A percentile compares a stretch with the other conserved stretches of the same genome.
Evolutionary conservation across 1,140 invertebrate species (phyloP).

Genomic region (Drosophila serrata): DNA sequence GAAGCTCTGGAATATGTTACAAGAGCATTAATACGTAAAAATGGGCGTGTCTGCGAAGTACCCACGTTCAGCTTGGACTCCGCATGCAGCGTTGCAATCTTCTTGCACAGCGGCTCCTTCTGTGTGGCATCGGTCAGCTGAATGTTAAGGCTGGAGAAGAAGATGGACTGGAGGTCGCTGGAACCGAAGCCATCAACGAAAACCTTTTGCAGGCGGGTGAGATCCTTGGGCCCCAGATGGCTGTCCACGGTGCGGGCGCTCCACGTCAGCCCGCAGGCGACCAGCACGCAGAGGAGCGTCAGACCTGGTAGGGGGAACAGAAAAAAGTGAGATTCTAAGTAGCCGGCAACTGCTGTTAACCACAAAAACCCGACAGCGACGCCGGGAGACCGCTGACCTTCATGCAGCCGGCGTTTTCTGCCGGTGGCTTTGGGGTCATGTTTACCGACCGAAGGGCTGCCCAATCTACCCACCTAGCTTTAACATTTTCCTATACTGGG

Average conservation of each 20-base stretch:
- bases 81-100: constrained; percentile 56
- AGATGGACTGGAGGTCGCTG: constrained; percentile 80
- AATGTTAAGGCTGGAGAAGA: constrained; percentile 76
- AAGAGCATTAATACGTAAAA: neutral
- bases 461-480: constrained; percentile 60
- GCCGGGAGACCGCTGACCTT: constrained; percentile 20
- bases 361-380: constrained; percentile 52
- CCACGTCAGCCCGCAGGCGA: constrained; percentile 46
- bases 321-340: constrained; percentile 10
- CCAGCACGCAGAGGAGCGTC: constrained; percentile 54
- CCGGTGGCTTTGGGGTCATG: neutral
- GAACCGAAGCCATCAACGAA: constrained; percentile 80
- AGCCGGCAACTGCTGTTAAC: constrained; percentile 57
- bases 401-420: constrained; percentile 59
- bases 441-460: too few relatives aligned
- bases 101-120: constrained; percentile 69
- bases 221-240: constrained; percentile 70
- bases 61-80: constrained; percentile 84
- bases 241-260: constrained; percentile 72
- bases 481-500: constrained; percentile 66
- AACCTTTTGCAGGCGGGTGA: constrained; percentile 77
- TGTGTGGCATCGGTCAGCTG: constrained; percentile 62
- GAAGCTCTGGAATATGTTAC: constrained; percentile 62
- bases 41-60: neutral
- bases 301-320: constrained; percentile 40